Conservation (phyloP, 1,140 invertebrate species). For the Calycopis cecrops region DNA sequence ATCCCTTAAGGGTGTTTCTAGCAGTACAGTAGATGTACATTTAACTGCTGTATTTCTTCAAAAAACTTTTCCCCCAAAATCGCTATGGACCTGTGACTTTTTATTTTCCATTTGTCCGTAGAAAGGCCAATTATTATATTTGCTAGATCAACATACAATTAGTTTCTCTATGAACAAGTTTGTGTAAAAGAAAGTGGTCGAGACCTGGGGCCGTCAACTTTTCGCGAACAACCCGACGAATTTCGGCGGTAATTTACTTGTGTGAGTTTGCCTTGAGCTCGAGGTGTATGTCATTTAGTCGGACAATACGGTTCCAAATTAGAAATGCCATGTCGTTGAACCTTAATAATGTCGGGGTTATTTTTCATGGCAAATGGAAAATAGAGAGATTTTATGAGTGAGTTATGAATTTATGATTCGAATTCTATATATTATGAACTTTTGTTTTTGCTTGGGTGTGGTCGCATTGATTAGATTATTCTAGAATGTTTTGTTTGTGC, state of each 20-base stretch:
- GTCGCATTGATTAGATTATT: no score
- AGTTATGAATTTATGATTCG: slow-evolving; percentile 1
- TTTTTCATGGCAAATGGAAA: slow-evolving; percentile 11
- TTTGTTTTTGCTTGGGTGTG: no score
- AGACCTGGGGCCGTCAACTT: not conserved
- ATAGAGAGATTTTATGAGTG: slow-evolving; percentile 5
- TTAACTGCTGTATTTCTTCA: no score
- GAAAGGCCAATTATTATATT: slow-evolving; percentile 8
- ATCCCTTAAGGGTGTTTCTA: no score
- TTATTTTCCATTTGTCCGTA: not conserved
- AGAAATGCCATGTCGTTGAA: slow-evolving; percentile 10
- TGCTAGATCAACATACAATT: slow-evolving; percentile 10
- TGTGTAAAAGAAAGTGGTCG: slow-evolving; percentile 7
- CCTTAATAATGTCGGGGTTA: slow-evolving; percentile 8
- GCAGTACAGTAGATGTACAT: no score
- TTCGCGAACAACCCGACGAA: slow-evolving; percentile 7
- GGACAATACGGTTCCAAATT: slow-evolving; percentile 6
- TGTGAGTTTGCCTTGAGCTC: not conserved
- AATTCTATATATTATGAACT: no score
- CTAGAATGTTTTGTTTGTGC: no score
- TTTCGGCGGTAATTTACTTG: not conserved
- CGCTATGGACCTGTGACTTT: no score
- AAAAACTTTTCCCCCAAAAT: no score
- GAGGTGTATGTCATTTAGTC: not conserved
- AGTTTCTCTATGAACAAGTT: slow-evolving; percentile 13